Conservation (phyloP, 2,888 invertebrate species). For the Diarsia rubi region DNA sequence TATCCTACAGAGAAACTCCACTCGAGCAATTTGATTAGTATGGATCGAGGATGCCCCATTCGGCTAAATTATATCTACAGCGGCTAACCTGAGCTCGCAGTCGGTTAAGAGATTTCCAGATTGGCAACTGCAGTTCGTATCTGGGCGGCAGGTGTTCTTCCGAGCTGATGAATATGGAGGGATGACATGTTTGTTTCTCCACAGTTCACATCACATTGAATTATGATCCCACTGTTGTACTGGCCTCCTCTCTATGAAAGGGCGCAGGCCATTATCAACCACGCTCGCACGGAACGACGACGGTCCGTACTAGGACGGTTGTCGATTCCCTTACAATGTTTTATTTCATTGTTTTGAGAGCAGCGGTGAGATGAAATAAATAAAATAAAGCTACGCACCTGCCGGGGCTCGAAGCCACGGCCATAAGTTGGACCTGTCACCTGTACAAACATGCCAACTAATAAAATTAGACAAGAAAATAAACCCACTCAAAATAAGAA, state of each 20-base stretch:
- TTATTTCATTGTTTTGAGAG: not conserved
- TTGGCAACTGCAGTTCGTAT: too few species aligned
- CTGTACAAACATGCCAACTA: slow-evolving; percentile 54
- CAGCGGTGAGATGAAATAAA: not conserved
- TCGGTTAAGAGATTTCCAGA: too few species aligned
- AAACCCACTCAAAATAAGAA: slow-evolving; percentile 44
- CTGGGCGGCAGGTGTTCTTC: too few species aligned
- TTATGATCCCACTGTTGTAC: not conserved
- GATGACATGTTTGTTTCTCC: too few species aligned
- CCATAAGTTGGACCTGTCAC: not conserved
- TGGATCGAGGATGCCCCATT: too few species aligned
- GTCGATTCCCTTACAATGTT: not conserved
- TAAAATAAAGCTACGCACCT: not conserved
- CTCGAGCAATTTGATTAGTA: too few species aligned
- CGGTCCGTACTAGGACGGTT: not conserved
- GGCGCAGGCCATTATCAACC: not conserved
- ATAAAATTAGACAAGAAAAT: slow-evolving; percentile 53
- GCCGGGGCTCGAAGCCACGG: not conserved
- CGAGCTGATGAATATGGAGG: too few species aligned
- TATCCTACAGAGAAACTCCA: too few species aligned
- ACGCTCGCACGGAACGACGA: not conserved
- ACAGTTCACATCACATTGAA: too few species aligned
- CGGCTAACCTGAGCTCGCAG: too few species aligned
- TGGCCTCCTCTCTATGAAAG: not conserved
- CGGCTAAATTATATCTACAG: too few species aligned